Evolutionary conservation across 2,797 vertebrate species (phyloP).

Genomic region (Arrhamphus sclerolepis): DNA sequence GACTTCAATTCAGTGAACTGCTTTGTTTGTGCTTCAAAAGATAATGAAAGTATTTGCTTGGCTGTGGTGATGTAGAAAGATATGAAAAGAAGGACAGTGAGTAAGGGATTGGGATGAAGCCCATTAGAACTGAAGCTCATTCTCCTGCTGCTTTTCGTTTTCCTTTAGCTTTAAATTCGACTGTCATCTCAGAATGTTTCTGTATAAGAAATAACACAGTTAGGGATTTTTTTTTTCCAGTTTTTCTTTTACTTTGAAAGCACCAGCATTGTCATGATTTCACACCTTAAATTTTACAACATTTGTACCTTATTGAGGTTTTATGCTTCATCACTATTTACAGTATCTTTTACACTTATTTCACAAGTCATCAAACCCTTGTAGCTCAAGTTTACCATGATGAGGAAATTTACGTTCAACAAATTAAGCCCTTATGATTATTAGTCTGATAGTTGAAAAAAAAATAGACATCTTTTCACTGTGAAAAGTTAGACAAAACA

Average conservation of each 20-base stretch:
- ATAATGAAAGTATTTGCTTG: conserved; percentile 83
- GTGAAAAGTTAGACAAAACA: conserved; percentile 57
- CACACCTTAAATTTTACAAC: conserved; percentile 57
- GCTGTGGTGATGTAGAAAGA: conserved; percentile 60
- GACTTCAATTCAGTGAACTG: conserved; percentile 76
- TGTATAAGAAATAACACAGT: conserved; percentile 44
- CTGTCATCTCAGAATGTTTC: not conserved
- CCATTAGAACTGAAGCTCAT: conserved; percentile 12
- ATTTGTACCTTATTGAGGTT: conserved; percentile 51
- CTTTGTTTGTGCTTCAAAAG: conserved; percentile 81
- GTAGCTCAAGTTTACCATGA: conserved; percentile 23
- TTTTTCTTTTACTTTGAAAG: conserved; percentile 72
- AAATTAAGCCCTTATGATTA: conserved; percentile 31
- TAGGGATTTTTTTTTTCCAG: conserved; percentile 40
- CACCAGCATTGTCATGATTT: conserved; percentile 63
- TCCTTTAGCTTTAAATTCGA: conserved; percentile 3
- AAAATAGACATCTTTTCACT: conserved; percentile 46
- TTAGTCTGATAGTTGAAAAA: conserved; percentile 39
- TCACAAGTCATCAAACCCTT: conserved; percentile 53
- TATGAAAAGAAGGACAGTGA: conserved; percentile 46
- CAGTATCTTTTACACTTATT: conserved; percentile 62
- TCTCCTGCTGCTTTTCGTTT: conserved; percentile 1
- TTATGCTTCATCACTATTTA: conserved; percentile 65
- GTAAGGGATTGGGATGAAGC: conserved; percentile 29
- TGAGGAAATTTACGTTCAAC: conserved; percentile 31